Evolutionary conservation across 1,140 invertebrate genomes (phyloP).

Genomic region (Drosophila novamexicana): DNA sequence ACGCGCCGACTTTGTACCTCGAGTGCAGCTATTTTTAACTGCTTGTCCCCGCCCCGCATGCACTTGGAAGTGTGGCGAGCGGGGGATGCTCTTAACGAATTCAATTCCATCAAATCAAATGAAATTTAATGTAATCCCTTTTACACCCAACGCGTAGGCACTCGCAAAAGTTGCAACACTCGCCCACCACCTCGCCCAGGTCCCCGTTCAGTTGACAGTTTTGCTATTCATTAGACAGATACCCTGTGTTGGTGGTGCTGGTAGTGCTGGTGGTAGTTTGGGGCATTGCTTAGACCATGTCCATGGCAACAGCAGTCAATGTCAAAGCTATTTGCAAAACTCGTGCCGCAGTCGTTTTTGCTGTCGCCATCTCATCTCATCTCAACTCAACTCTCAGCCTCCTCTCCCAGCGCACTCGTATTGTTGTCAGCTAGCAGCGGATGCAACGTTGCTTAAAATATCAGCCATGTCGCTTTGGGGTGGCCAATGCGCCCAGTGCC

Average conservation of each 20-base stretch:
- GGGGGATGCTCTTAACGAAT: slow-evolving; percentile 34
- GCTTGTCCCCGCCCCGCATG: too few species aligned
- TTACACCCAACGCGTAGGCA: background rate
- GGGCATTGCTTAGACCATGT: background rate
- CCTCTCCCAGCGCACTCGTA: slow-evolving; percentile 20
- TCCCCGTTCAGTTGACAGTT: slow-evolving; percentile 48
- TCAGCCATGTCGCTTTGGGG: slow-evolving; percentile 54
- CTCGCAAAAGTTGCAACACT: background rate
- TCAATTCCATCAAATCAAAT: slow-evolving; percentile 52
- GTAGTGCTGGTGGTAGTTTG: background rate
- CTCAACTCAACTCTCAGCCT: background rate
- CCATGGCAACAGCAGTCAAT: slow-evolving; percentile 56
- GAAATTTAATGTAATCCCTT: slow-evolving; percentile 34
- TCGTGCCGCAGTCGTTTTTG: slow-evolving; percentile 6
- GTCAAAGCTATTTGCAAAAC: slow-evolving; percentile 50
- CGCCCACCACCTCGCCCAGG: background rate
- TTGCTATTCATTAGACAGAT: slow-evolving; percentile 47
- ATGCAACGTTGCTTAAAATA: slow-evolving; percentile 71
- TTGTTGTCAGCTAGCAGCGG: slow-evolving; percentile 49
- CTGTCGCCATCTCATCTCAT: slow-evolving; percentile 1
- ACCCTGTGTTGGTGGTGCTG: background rate
- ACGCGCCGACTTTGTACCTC: slow-evolving; percentile 22
- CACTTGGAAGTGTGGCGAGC: background rate
- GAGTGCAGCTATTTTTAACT: slow-evolving; percentile 40
- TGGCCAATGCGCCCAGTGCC: slow-evolving; percentile 20